A percentile compares a stretch with the other conserved stretches of the same genome.
Conservation (phyloP, 23 tunicate genomes). For the Diplosoma virens region DNA sequence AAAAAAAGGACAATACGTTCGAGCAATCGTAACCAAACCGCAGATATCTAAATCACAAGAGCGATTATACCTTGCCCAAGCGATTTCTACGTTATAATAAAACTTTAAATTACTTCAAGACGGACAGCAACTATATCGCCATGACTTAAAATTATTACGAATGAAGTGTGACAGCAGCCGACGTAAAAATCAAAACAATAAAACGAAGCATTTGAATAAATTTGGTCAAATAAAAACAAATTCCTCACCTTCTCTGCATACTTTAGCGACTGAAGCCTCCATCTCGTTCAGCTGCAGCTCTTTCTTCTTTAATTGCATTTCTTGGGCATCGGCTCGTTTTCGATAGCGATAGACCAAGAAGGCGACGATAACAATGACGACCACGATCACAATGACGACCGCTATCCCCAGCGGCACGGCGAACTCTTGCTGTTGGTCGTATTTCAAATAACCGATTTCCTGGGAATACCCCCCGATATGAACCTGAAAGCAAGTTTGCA, state of each 20-base stretch:
- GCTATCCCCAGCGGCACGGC: neutral
- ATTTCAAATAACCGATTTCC: constrained; percentile 48
- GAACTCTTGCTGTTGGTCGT: neutral
- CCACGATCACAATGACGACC: constrained; percentile 11
- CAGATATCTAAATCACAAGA: too few species aligned
- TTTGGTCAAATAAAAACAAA: too few species aligned
- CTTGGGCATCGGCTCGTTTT: constrained; percentile 24
- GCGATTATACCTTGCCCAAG: too few species aligned
- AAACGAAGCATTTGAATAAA: too few species aligned
- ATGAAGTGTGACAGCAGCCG: too few species aligned
- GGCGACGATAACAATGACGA: constrained; percentile 2
- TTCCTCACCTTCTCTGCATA: constrained; percentile 73
- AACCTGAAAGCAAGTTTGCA: constrained; percentile 41
- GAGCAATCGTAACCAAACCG: too few species aligned
- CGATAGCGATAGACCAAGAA: constrained; percentile 17
- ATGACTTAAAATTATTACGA: too few species aligned
- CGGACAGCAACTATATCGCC: too few species aligned
- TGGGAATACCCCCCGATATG: constrained; percentile 59
- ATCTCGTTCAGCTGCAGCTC: constrained; percentile 43
- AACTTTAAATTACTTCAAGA: too few species aligned
- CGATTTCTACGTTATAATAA: too few species aligned
- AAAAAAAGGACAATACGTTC: too few species aligned
- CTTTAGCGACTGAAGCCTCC: constrained; percentile 86
- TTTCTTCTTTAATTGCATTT: constrained; percentile 36
- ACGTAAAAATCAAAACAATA: too few species aligned